Conservation (phyloP, 2,888 invertebrate genomes). For the Nebria salina region DNA sequence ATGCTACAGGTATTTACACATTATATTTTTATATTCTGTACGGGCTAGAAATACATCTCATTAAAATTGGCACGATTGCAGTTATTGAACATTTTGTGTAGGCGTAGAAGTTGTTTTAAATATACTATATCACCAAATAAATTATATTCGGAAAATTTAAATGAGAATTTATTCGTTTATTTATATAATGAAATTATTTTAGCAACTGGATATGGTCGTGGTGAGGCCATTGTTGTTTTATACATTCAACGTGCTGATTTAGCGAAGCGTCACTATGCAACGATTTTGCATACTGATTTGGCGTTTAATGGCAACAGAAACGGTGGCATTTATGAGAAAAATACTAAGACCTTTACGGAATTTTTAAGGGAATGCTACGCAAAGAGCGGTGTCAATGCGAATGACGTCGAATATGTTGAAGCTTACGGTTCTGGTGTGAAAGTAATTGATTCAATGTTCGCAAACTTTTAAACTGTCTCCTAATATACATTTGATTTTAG, state of each 20-base stretch:
- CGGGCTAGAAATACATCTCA: too few species aligned
- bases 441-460: constrained; percentile 57
- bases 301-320: constrained; percentile 67
- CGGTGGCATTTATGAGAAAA: constrained; percentile 50
- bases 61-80: too few species aligned
- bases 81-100: too few species aligned
- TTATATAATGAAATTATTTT: constrained; percentile 30
- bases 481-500: constrained; percentile 48
- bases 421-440: constrained; percentile 60
- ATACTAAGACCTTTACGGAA: constrained; percentile 62
- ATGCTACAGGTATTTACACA: constrained; percentile 66
- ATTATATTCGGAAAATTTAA: not conserved
- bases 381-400: constrained; percentile 61
- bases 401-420: constrained; percentile 60
- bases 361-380: constrained; percentile 68
- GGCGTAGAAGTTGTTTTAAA: too few species aligned
- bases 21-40: too few species aligned
- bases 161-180: not conserved
- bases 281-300: constrained; percentile 67
- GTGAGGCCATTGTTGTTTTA: constrained; percentile 79
- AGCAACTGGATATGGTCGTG: constrained; percentile 85
- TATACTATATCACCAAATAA: too few species aligned
- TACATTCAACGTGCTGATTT: constrained; percentile 74
- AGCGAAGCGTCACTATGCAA: constrained; percentile 66
- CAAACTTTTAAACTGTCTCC: not conserved